Evolutionary conservation across 2,797 vertebrate genomes (phyloP).

Genomic region (Clarias laeviceps): DNA sequence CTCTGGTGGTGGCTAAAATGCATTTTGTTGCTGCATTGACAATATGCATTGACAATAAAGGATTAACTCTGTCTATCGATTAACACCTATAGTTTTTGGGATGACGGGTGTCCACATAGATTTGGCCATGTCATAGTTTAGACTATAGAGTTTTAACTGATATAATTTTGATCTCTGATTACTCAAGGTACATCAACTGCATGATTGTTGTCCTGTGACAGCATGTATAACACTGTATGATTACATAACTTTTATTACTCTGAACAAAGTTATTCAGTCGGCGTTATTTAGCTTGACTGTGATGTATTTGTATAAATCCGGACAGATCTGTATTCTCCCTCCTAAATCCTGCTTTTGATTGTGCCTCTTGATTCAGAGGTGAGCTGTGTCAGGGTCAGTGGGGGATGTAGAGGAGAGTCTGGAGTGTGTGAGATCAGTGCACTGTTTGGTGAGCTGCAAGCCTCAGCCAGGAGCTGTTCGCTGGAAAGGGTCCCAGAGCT

Average conservation of each 20-base stretch:
- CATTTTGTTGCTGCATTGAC: too few relatives aligned
- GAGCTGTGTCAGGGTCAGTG: constrained; percentile 1
- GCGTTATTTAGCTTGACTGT: not conserved
- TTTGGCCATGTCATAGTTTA: not conserved
- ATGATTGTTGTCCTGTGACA: not conserved
- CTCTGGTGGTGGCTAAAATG: too few relatives aligned
- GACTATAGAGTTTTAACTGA: not conserved
- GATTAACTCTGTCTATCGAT: not conserved
- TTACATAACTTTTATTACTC: not conserved
- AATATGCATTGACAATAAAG: too few relatives aligned
- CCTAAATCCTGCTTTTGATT: not conserved
- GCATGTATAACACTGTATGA: not conserved
- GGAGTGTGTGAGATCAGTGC: constrained; percentile 22
- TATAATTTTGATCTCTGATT: not conserved
- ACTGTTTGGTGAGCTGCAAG: constrained; percentile 42
- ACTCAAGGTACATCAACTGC: not conserved
- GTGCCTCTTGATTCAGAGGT: constrained; percentile 18
- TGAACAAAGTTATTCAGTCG: not conserved
- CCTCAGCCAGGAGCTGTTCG: not conserved
- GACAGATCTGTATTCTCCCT: not conserved
- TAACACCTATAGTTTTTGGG: not conserved
- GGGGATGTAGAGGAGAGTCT: constrained; percentile 11
- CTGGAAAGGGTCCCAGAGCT: constrained; percentile 16
- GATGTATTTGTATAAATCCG: not conserved
- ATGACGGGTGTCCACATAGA: not conserved